Percentiles rank a stretch among this genome's conserved stretches.
Conservation (phyloP, 2,888 invertebrate species). For the Panopea generosa region DNA sequence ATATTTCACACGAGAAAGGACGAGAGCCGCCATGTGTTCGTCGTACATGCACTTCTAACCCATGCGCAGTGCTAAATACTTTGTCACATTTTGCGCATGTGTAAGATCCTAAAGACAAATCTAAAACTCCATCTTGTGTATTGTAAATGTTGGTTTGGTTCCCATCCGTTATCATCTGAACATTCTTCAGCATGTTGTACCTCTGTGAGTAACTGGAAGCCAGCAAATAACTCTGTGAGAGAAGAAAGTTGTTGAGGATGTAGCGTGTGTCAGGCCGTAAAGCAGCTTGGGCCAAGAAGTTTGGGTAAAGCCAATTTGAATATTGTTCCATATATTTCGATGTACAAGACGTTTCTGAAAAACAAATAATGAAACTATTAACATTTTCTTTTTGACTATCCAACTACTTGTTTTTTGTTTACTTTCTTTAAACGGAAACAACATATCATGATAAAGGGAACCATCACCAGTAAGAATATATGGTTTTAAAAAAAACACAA, state of each 20-base stretch:
- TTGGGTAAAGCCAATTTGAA: slow-evolving; percentile 30
- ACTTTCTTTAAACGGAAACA: too few relatives aligned
- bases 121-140: slow-evolving; percentile 44
- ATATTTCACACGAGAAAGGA: slow-evolving; percentile 91
- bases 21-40: slow-evolving; percentile 95
- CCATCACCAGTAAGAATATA: too few relatives aligned
- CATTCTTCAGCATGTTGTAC: slow-evolving; percentile 3
- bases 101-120: slow-evolving; percentile 60
- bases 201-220: slow-evolving; percentile 42
- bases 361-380: slow-evolving; percentile 8
- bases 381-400: too few relatives aligned
- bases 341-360: slow-evolving; percentile 12
- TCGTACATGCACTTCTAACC: slow-evolving; percentile 97
- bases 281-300: slow-evolving; percentile 28
- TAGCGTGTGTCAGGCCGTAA: slow-evolving; percentile 51
- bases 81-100: slow-evolving; percentile 92
- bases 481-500: too few relatives aligned
- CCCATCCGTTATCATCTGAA: background rate
- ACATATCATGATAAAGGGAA: too few relatives aligned
- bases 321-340: background rate
- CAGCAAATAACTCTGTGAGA: slow-evolving; percentile 59
- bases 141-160: slow-evolving; percentile 6
- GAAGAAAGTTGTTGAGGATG: slow-evolving; percentile 62
- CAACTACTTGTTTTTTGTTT: too few relatives aligned
- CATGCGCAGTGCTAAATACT: slow-evolving; percentile 98